Conservation (phyloP, 30 jellyfish, hydroid and myxozoan species). For the Morbakka virulenta region DNA sequence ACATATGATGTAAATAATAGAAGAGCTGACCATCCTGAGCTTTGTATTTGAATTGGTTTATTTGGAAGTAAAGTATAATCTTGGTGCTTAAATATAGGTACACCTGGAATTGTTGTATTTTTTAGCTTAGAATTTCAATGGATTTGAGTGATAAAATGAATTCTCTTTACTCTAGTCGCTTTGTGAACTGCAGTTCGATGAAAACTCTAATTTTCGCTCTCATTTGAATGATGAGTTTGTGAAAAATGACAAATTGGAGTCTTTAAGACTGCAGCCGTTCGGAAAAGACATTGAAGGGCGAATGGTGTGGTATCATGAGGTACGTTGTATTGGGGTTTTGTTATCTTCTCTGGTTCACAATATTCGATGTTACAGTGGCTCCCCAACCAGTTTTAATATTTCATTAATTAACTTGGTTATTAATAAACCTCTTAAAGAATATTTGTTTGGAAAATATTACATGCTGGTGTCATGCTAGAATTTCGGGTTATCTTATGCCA, state of each 20-base stretch:
- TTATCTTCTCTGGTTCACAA: background rate
- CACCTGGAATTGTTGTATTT: background rate
- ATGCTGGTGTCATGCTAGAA: too few species aligned
- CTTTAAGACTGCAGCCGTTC: conserved; percentile 71
- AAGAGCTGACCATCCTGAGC: too few species aligned
- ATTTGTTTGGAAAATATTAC: too few species aligned
- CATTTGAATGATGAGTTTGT: conserved; percentile 69
- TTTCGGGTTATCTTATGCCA: too few species aligned
- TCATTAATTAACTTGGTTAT: background rate
- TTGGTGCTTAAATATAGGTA: too few species aligned
- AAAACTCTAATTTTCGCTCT: conserved; percentile 71
- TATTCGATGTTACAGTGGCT: too few species aligned
- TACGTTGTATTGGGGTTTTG: background rate
- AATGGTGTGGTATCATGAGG: conserved; percentile 90
- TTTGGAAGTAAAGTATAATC: too few species aligned
- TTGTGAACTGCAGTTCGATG: conserved; percentile 95
- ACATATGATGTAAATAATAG: too few species aligned
- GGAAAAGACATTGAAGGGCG: conserved; percentile 83
- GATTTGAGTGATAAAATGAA: background rate
- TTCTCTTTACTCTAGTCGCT: conserved; percentile 38
- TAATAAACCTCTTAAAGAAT: too few species aligned
- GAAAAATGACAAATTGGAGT: conserved; percentile 62
- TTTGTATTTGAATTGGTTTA: too few species aligned
- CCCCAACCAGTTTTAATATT: too few species aligned
- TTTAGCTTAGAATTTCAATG: background rate